Evolutionary conservation across 2,113 vertebrate species (phyloP).

Genomic region (Thermophis baileyi): DNA sequence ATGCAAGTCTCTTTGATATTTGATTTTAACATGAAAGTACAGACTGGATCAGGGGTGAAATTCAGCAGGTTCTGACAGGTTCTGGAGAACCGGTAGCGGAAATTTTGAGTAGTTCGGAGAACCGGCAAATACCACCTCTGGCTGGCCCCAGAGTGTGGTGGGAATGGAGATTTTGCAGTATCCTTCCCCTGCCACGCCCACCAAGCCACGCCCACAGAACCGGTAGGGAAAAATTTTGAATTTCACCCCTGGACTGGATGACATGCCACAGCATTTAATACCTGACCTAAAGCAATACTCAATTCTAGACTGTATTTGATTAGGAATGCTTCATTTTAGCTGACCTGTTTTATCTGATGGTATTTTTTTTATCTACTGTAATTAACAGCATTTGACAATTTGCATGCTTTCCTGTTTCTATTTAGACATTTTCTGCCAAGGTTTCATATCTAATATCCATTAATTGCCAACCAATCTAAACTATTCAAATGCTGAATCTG

Average conservation of each 20-base stretch:
- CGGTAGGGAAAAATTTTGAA: no score
- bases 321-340: not conserved
- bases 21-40: not conserved
- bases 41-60: not conserved
- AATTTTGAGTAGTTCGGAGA: no score
- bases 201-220: no score
- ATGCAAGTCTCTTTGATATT: no score
- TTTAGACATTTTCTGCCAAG: not conserved
- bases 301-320: not conserved
- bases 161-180: no score
- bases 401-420: not conserved
- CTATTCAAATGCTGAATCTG: not conserved
- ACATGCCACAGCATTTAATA: not conserved
- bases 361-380: not conserved
- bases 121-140: no score
- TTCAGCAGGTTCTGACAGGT: no score
- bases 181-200: no score
- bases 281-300: not conserved
- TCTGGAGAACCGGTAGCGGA: no score
- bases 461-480: not conserved
- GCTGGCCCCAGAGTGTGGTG: no score
- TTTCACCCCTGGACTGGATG: not conserved
- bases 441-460: not conserved
- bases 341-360: not conserved
- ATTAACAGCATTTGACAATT: not conserved